These are phyloP conservation scores for Parotocinclus haroldoi DNA, from an alignment of 2,797 vertebrate species.

Conservation along the genomic window DNA sequence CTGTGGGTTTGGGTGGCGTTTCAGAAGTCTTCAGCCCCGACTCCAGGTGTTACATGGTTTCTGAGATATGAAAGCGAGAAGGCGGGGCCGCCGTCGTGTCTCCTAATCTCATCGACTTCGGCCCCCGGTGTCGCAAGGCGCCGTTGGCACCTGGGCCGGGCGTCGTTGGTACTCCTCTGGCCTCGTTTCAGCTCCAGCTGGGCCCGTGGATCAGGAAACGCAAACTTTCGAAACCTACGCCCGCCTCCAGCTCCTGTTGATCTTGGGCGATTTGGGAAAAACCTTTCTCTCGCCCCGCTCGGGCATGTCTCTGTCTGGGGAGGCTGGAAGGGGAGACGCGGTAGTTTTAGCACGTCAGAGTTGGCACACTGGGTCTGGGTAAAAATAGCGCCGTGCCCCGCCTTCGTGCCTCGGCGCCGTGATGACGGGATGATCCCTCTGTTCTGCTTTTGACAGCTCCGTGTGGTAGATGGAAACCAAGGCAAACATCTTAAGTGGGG, in stretches of 20 bases:
- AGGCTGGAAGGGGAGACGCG: conserved; percentile 3
- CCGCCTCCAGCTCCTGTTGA: no score
- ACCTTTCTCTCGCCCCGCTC: conserved; percentile 9
- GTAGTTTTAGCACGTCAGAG: neutral
- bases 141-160: neutral
- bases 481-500: neutral
- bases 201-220: no score
- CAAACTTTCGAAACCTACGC: no score
- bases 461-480: conserved; percentile 24
- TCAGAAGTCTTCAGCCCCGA: neutral
- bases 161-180: neutral
- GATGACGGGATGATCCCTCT: conserved; percentile 64
- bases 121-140: neutral
- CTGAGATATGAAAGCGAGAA: no score
- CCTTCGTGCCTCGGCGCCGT: conserved; percentile 59
- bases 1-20: neutral
- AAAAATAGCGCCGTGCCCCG: conserved; percentile 33
- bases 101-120: neutral
- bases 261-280: conserved; percentile 8
- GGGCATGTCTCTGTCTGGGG: neutral
- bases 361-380: neutral
- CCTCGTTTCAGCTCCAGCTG: neutral
- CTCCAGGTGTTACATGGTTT: no score
- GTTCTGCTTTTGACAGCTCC: conserved; percentile 58
- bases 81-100: neutral